Evolutionary conservation across 1,140 invertebrate genomes (phyloP).

Genomic region (Halesus radiatus): DNA sequence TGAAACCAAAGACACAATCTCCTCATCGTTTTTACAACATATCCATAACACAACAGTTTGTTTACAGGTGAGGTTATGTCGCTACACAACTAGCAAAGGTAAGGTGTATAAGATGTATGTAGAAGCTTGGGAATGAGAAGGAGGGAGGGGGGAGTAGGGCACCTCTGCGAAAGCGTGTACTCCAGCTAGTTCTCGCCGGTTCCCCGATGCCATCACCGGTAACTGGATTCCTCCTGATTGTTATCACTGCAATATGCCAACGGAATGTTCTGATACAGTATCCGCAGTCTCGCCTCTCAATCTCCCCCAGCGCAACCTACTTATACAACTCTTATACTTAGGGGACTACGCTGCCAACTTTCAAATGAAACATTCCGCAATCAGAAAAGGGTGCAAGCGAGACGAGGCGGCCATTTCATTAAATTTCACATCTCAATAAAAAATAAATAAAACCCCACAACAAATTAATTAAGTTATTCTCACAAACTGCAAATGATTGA

Average conservation of each 20-base stretch:
- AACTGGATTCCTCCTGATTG: constrained; percentile 64
- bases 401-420: no score
- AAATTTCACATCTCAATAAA: no score
- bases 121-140: constrained; percentile 51
- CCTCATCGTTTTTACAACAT: no score
- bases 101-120: constrained; percentile 25
- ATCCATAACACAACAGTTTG: not conserved
- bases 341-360: no score
- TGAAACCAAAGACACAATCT: no score
- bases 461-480: no score
- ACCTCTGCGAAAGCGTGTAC: constrained; percentile 68
- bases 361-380: no score
- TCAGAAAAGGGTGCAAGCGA: no score
- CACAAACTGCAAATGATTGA: no score
- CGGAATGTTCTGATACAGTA: constrained; percentile 28
- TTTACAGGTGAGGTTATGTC: constrained; percentile 31
- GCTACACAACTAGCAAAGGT: not conserved
- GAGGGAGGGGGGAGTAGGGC: constrained; percentile 59
- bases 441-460: no score
- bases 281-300: not conserved
- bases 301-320: not conserved
- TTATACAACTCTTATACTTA: constrained; percentile 1
- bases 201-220: constrained; percentile 67
- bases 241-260: constrained; percentile 63
- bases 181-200: constrained; percentile 62